Conservation (phyloP, 2,888 invertebrate species). For the Erpobdella octoculata region DNA sequence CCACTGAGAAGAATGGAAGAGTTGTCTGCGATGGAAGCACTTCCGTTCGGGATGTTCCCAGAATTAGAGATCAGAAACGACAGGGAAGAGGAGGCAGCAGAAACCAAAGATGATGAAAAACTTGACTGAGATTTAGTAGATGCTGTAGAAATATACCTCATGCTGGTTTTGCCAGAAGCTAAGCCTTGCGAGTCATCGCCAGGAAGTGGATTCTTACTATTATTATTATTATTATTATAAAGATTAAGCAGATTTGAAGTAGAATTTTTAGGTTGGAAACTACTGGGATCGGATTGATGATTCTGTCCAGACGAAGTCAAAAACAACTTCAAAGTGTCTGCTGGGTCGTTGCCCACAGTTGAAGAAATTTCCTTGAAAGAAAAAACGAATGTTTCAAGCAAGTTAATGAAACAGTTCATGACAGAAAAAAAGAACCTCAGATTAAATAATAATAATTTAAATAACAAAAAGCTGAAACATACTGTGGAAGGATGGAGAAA, state of each 20-base stretch:
- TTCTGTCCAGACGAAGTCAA: not conserved
- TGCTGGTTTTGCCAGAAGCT: not conserved
- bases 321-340: not conserved
- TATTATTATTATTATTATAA: not conserved
- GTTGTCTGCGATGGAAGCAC: not conserved
- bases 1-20: not conserved
- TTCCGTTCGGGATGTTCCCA: not conserved
- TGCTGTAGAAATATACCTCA: not conserved
- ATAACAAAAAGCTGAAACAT: not conserved
- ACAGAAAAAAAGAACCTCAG: not conserved
- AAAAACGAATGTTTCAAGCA: not conserved
- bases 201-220: not conserved
- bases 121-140: not conserved
- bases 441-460: not conserved
- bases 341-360: slow-evolving; percentile 9
- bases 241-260: not conserved
- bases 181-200: not conserved
- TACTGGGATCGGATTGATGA: not conserved
- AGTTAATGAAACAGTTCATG: not conserved
- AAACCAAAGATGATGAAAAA: not conserved
- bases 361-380: slow-evolving; percentile 13
- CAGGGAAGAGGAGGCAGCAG: not conserved
- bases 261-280: not conserved
- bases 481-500: slow-evolving; percentile 11
- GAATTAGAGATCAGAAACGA: slow-evolving; percentile 14